Conservation (phyloP, 2,888 invertebrate species). For the Furcula furcula region DNA sequence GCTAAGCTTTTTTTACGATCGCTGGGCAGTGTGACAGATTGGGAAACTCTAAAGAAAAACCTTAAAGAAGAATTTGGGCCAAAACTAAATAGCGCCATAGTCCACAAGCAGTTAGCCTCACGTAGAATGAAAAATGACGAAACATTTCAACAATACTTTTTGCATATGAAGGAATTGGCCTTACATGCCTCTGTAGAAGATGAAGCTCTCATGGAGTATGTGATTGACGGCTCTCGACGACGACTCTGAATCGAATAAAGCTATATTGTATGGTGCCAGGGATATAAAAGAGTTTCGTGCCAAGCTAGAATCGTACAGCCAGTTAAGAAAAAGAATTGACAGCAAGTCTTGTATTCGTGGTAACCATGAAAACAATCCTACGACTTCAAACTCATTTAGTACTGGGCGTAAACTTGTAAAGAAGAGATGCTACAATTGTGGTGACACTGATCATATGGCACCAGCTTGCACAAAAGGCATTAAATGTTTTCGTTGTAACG, state of each 20-base stretch:
- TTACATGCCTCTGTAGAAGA: background rate
- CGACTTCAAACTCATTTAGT: background rate
- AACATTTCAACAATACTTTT: background rate
- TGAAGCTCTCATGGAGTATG: background rate
- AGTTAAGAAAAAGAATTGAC: slow-evolving; percentile 1
- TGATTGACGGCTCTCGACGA: background rate
- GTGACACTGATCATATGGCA: background rate
- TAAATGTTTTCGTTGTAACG: background rate
- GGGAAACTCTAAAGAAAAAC: slow-evolving; percentile 3
- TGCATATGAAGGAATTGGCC: background rate
- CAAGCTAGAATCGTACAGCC: slow-evolving; percentile 1
- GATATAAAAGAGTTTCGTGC: slow-evolving; percentile 1
- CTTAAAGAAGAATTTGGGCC: slow-evolving; percentile 10
- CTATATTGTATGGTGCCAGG: background rate
- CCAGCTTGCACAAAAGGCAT: background rate
- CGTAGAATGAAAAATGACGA: background rate
- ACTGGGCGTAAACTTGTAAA: background rate
- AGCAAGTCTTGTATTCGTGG: background rate
- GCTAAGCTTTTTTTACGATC: slow-evolving; percentile 10
- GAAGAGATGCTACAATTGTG: background rate
- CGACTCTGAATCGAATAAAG: background rate
- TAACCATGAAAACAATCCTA: background rate
- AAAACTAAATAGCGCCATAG: slow-evolving; percentile 5
- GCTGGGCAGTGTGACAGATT: slow-evolving; percentile 2
- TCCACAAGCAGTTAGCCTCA: background rate